A percentile compares a stretch with the other conserved stretches of the same genome.
Evolutionary conservation across 1,140 invertebrate species (phyloP).

Genomic region (Euwallacea fornicatus): DNA sequence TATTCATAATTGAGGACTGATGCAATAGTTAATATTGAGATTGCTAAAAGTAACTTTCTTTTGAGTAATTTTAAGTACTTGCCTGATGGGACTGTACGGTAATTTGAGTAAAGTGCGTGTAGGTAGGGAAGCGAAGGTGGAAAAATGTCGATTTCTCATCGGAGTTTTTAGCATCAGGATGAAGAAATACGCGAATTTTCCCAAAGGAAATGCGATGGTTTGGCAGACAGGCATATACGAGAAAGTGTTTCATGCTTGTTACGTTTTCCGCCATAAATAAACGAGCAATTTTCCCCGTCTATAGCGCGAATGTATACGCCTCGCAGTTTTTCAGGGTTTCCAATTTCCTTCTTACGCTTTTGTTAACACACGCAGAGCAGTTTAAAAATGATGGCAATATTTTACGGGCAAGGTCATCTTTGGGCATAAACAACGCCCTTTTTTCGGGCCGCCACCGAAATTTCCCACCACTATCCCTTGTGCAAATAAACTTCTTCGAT

Average conservation of each 20-base stretch:
- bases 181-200: conserved; percentile 11
- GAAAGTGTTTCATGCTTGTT: conserved; percentile 16
- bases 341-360: conserved; percentile 12
- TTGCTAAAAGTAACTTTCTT: too few species aligned
- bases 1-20: too few species aligned
- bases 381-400: conserved; percentile 11
- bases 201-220: conserved; percentile 18
- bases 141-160: neutral
- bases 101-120: too few species aligned
- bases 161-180: conserved; percentile 8
- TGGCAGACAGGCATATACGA: conserved; percentile 3
- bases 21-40: too few species aligned
- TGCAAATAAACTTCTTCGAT: neutral
- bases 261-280: conserved; percentile 12
- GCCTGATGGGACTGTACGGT: too few species aligned
- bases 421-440: neutral
- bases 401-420: neutral
- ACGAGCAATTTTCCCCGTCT: conserved; percentile 19
- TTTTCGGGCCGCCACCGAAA: neutral
- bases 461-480: neutral
- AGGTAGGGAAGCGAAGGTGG: too few species aligned
- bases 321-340: conserved; percentile 9
- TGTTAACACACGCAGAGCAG: conserved; percentile 1
- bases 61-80: too few species aligned
- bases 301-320: conserved; percentile 11